Evolutionary conservation across 2,888 invertebrate genomes (phyloP).

Genomic region (Pseudococcus viburni): DNA sequence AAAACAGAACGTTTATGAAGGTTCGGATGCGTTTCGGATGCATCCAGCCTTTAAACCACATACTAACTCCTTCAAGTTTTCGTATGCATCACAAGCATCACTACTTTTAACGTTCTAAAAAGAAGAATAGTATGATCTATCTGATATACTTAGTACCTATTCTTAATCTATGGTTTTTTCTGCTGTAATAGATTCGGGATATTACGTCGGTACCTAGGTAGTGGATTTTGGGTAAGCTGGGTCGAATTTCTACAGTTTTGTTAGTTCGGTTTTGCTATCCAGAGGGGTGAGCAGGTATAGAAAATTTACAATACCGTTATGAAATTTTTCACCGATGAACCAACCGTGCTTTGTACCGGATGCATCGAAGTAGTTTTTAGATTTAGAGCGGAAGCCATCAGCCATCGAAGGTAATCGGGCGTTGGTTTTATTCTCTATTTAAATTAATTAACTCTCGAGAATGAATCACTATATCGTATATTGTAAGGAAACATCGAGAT

Average conservation of each 20-base stretch:
- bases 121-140: too few relatives aligned
- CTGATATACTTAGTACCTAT: too few relatives aligned
- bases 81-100: too few relatives aligned
- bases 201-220: neutral
- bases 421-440: neutral
- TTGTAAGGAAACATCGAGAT: neutral
- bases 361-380: neutral
- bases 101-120: too few relatives aligned
- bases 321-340: neutral
- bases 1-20: too few relatives aligned
- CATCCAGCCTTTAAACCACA: too few relatives aligned
- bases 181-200: neutral
- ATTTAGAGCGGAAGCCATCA: neutral
- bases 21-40: too few relatives aligned
- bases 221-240: slow-evolving; percentile 2
- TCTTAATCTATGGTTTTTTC: too few relatives aligned
- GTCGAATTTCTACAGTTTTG: neutral
- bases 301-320: slow-evolving; percentile 25
- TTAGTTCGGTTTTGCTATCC: neutral
- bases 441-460: slow-evolving; percentile 24
- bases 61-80: too few relatives aligned
- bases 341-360: neutral
- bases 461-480: slow-evolving; percentile 5
- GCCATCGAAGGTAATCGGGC: neutral
- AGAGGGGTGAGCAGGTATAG: slow-evolving; percentile 15